Conservation (phyloP, 2,888 invertebrate genomes). For the Xanthorhoe spadicearia region DNA sequence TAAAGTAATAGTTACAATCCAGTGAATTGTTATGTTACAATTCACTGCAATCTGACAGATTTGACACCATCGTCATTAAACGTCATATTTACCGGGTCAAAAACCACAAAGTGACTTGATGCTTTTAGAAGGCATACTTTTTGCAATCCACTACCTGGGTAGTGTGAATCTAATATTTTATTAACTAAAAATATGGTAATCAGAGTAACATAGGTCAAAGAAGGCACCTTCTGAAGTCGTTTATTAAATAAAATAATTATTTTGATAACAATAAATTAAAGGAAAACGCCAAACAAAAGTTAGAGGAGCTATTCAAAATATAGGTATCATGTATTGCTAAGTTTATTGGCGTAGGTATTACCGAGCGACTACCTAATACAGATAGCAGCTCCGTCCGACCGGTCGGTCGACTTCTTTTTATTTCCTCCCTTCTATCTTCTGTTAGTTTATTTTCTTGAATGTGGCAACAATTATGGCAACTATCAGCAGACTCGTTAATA, state of each 20-base stretch:
- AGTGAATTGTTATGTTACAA: neutral
- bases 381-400: conserved; percentile 25
- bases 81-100: conserved; percentile 6
- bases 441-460: conserved; percentile 33
- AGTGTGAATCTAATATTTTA: conserved; percentile 19
- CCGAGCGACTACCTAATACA: conserved; percentile 29
- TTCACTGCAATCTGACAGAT: neutral
- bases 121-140: conserved; percentile 2
- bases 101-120: conserved; percentile 9
- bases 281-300: conserved; percentile 20
- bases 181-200: conserved; percentile 36
- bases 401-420: conserved; percentile 28
- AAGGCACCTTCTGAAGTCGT: conserved; percentile 45
- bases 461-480: conserved; percentile 32
- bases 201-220: conserved; percentile 42
- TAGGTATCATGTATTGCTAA: conserved; percentile 8
- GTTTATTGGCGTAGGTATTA: conserved; percentile 17
- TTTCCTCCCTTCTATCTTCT: conserved; percentile 31
- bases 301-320: conserved; percentile 9
- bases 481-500: conserved; percentile 28
- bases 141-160: conserved; percentile 19
- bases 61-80: conserved; percentile 3
- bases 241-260: conserved; percentile 18
- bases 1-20: neutral
- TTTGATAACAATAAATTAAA: conserved; percentile 17